Conservation (phyloP, 2,797 vertebrate species). For the Lemur catta region DNA sequence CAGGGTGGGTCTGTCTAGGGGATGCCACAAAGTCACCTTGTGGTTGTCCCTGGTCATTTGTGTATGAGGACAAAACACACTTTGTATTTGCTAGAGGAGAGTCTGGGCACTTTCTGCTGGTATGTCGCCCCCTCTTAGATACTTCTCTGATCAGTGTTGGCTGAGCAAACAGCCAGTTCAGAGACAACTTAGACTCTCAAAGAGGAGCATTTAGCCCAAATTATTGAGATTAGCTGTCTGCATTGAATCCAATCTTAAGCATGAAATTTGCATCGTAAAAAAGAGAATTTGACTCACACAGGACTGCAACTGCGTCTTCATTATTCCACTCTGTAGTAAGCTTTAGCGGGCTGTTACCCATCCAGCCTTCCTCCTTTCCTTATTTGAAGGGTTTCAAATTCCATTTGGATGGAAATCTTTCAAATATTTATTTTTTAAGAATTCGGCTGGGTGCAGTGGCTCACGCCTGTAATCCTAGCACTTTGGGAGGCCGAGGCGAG, state of each 20-base stretch:
- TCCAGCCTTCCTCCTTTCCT: neutral
- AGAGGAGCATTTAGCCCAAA: neutral
- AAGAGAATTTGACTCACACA: neutral
- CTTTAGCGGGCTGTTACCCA: accelerated
- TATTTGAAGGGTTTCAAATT: neutral
- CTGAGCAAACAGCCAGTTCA: neutral
- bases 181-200: neutral
- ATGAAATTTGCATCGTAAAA: neutral
- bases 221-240: neutral
- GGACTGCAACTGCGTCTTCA: neutral
- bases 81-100: neutral
- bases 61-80: neutral
- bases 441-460: neutral
- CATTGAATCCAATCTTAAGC: neutral
- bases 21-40: neutral
- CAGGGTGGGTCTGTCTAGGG: neutral
- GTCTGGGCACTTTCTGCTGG: neutral
- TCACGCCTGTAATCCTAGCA: no score
- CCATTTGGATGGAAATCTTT: neutral
- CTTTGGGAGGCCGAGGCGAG: no score
- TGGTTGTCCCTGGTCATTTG: neutral
- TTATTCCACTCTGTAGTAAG: neutral
- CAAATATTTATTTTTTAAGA: neutral
- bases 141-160: accelerated
- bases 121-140: neutral